Evolutionary conservation across 2,888 invertebrate genomes (phyloP).

Genomic region (Cepaea hortensis): DNA sequence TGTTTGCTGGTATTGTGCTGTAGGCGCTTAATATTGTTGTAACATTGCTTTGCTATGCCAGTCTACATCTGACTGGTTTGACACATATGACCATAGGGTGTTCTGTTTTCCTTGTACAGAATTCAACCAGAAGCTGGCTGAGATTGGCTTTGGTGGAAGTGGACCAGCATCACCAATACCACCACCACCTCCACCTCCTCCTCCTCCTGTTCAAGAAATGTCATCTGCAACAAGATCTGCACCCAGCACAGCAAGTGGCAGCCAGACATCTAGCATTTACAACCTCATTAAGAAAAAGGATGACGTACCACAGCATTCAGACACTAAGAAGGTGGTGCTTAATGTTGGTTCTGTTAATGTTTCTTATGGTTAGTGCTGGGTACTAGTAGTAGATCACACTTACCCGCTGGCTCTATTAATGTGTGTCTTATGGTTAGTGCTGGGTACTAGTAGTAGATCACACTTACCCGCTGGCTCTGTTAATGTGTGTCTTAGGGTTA

Average conservation of each 20-base stretch:
- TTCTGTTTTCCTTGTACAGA: constrained; percentile 58
- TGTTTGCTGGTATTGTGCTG: neutral
- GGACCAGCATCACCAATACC: neutral
- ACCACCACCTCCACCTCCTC: constrained; percentile 21
- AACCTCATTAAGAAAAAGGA: constrained; percentile 63
- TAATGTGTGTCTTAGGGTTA: too few species aligned
- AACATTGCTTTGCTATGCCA: neutral
- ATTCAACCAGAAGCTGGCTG: constrained; percentile 71
- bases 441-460: too few species aligned
- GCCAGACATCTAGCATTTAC: constrained; percentile 60
- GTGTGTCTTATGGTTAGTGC: too few species aligned
- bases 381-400: too few species aligned
- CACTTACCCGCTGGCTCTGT: too few species aligned
- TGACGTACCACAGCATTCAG: neutral
- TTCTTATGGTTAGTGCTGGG: too few species aligned
- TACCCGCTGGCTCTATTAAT: too few species aligned
- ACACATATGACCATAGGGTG: neutral
- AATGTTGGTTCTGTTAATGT: neutral
- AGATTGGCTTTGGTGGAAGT: constrained; percentile 70
- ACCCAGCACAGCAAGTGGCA: constrained; percentile 19
- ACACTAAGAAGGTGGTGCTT: constrained; percentile 15
- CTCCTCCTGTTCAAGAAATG: constrained; percentile 32
- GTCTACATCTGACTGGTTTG: neutral
- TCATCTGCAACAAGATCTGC: neutral
- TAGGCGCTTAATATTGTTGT: neutral